Conservation (phyloP, 2,113 vertebrate species). For the Phyllostomus discolor region DNA sequence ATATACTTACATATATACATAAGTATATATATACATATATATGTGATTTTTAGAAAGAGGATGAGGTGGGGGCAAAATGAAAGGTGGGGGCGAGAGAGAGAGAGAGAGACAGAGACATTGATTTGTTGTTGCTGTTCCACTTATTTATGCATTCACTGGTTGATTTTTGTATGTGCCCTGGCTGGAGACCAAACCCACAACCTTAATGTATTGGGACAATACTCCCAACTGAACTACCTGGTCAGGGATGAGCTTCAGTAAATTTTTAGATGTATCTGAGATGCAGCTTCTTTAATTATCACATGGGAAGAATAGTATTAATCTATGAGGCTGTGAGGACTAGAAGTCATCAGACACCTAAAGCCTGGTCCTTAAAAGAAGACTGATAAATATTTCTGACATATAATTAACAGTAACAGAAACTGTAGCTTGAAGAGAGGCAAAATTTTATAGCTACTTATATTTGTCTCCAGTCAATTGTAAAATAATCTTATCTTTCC, state of each 20-base stretch:
- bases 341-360: not conserved
- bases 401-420: not conserved
- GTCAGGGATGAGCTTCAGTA: not conserved
- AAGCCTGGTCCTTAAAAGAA: not conserved
- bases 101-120: no score
- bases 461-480: not conserved
- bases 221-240: no score
- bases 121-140: no score
- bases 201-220: no score
- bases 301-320: not conserved
- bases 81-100: no score
- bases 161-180: no score
- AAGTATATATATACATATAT: no score
- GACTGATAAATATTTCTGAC: not conserved
- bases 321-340: not conserved
- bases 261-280: not conserved
- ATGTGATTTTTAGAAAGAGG: no score
- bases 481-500: conserved; percentile 19
- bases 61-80: no score
- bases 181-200: no score
- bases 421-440: not conserved
- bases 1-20: no score
- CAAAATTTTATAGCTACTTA: not conserved
- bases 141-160: no score
- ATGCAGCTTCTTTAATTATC: not conserved